Percentiles rank a stretch among this genome's conserved stretches.
Evolutionary conservation across 2,888 invertebrate species (phyloP).

Genomic region (Drepanosiphum platanoidis): DNA sequence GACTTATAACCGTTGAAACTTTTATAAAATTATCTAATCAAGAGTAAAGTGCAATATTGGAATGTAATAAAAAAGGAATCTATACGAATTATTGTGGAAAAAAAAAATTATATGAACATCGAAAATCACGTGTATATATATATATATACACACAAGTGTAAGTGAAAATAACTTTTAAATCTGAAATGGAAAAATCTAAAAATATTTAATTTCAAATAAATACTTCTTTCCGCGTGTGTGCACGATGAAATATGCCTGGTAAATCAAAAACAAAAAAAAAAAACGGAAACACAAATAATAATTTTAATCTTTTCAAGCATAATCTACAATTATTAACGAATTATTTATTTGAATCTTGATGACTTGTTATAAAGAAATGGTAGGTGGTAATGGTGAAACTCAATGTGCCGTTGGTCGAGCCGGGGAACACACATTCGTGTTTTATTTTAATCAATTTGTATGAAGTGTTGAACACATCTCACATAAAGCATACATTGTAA

Average conservation of each 20-base stretch:
- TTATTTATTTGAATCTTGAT: no score
- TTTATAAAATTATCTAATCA: slow-evolving; percentile 35
- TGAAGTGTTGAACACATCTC: neutral
- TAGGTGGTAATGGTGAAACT: no score
- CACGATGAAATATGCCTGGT: neutral
- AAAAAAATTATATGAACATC: neutral
- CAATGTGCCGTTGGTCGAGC: no score
- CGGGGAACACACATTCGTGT: neutral
- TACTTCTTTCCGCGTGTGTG: neutral
- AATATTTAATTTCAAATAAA: neutral
- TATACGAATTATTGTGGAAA: neutral
- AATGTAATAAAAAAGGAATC: slow-evolving; percentile 19
- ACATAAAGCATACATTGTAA: neutral
- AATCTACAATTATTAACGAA: no score
- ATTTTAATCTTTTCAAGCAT: neutral
- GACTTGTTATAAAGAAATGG: no score
- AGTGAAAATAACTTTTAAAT: neutral
- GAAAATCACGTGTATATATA: neutral
- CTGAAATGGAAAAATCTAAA: neutral
- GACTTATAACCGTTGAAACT: slow-evolving; percentile 10
- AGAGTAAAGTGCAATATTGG: slow-evolving; percentile 13
- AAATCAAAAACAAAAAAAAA: no score
- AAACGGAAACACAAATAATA: neutral
- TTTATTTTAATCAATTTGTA: neutral
- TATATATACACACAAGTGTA: no score